phyloP scores from a whole-genome alignment of 2,797 vertebrate genomes.

The Selene dorsalis region DNA sequence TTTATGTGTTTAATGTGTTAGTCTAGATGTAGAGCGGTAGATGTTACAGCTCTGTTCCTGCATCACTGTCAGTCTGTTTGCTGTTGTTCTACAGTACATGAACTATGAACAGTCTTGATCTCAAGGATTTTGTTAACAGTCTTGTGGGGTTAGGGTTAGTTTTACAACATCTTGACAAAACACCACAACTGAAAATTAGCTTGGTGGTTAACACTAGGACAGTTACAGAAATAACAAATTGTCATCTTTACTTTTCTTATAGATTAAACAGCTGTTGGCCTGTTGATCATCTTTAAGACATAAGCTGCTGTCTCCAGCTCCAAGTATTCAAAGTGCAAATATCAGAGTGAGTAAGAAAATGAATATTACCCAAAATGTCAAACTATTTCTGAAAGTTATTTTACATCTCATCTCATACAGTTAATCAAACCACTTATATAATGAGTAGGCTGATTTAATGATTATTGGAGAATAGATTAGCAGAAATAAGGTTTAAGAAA shows the following conservation, averaged over 20 bases:
- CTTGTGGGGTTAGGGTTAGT: no score
- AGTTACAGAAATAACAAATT: background rate
- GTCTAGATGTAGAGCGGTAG: background rate
- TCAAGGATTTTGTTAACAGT: no score
- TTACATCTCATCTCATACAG: background rate
- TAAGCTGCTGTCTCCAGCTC: background rate
- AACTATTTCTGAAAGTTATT: conserved; percentile 2
- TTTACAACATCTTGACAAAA: no score
- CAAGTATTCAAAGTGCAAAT: background rate
- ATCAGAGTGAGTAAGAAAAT: background rate
- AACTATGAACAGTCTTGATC: no score
- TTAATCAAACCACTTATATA: background rate
- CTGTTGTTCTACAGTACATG: no score
- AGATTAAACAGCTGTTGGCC: no score
- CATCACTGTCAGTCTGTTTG: no score
- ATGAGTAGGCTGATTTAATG: background rate
- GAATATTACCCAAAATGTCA: background rate
- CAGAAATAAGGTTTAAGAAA: conserved; percentile 42
- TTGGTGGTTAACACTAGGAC: no score
- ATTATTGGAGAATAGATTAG: conserved; percentile 13
- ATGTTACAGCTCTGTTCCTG: background rate
- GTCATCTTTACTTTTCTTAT: no score
- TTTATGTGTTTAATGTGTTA: no score
- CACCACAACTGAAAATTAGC: no score
- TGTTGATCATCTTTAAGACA: background rate